These are phyloP conservation scores for Parotia lawesii DNA, from an alignment of 2,113 vertebrate species.

Conservation along the genomic window DNA sequence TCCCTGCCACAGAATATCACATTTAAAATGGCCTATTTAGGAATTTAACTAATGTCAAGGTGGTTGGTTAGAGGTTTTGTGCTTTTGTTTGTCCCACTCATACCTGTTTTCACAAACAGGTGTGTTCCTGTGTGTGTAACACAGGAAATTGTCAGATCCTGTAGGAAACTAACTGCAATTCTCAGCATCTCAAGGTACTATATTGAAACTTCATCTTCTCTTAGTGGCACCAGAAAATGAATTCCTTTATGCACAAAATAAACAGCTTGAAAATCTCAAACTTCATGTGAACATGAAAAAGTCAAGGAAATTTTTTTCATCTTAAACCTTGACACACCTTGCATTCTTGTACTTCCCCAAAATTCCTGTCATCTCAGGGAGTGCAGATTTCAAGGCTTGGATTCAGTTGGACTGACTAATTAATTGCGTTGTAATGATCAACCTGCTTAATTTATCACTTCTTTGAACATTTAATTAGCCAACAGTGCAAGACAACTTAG, in stretches of 20 bases:
- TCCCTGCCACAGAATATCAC: not conserved
- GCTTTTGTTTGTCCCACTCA: not conserved
- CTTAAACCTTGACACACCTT: not conserved
- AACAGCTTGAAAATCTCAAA: not conserved
- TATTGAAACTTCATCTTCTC: not conserved
- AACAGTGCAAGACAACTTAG: constrained; percentile 79
- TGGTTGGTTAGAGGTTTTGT: not conserved
- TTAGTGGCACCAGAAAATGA: not conserved
- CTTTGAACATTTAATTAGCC: constrained; percentile 87
- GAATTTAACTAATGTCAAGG: not conserved
- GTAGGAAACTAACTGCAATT: not conserved
- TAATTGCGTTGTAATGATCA: constrained; percentile 78
- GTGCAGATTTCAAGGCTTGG: constrained; percentile 32
- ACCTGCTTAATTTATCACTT: constrained; percentile 84
- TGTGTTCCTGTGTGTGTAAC: not conserved
- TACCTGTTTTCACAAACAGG: not conserved
- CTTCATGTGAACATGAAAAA: not conserved
- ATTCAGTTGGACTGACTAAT: constrained; percentile 76
- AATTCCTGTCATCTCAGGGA: constrained; percentile 20
- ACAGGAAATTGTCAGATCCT: not conserved
- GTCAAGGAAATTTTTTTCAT: not conserved
- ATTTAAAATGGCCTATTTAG: not conserved
- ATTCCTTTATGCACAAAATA: not conserved
- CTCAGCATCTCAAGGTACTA: not conserved
- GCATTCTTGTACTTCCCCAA: not conserved